Conservation (phyloP, 2,888 invertebrate species). For the Glyphotaelius pellucidus region DNA sequence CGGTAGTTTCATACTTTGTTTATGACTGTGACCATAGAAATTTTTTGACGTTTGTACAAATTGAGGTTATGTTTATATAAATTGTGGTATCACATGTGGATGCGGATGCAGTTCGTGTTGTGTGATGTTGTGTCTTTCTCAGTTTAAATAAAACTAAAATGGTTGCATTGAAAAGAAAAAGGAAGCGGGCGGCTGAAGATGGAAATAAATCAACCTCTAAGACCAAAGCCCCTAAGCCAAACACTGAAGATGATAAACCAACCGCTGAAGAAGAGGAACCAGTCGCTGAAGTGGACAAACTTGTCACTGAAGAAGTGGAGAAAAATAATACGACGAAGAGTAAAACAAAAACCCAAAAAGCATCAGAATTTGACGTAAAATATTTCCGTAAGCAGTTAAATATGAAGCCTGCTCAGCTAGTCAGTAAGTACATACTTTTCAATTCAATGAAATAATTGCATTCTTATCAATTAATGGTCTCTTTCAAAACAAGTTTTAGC, state of each 20-base stretch:
- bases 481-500: not conserved
- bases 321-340: slow-evolving; percentile 59
- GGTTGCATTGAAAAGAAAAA: slow-evolving; percentile 62
- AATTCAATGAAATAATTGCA: not conserved
- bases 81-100: not conserved
- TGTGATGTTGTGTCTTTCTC: not conserved
- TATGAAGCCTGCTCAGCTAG: slow-evolving; percentile 76
- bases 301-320: slow-evolving; percentile 54
- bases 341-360: slow-evolving; percentile 68
- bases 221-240: slow-evolving; percentile 59
- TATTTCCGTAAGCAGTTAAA: slow-evolving; percentile 79
- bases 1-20: too few species aligned
- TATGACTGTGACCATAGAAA: slow-evolving; percentile 13
- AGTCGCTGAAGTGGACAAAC: slow-evolving; percentile 66
- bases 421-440: slow-evolving; percentile 73
- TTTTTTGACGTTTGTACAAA: not conserved
- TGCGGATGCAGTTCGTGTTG: not conserved
- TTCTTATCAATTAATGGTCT: not conserved
- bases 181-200: slow-evolving; percentile 70
- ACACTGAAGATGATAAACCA: not conserved
- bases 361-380: slow-evolving; percentile 76
- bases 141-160: slow-evolving; percentile 11
- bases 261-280: slow-evolving; percentile 61
- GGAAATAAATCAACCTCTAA: slow-evolving; percentile 68
- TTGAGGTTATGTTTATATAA: slow-evolving; percentile 31